Base-by-base conservation (phyloP, 2,113 vertebrate species). In the Entosphenus tridentatus region DNA sequence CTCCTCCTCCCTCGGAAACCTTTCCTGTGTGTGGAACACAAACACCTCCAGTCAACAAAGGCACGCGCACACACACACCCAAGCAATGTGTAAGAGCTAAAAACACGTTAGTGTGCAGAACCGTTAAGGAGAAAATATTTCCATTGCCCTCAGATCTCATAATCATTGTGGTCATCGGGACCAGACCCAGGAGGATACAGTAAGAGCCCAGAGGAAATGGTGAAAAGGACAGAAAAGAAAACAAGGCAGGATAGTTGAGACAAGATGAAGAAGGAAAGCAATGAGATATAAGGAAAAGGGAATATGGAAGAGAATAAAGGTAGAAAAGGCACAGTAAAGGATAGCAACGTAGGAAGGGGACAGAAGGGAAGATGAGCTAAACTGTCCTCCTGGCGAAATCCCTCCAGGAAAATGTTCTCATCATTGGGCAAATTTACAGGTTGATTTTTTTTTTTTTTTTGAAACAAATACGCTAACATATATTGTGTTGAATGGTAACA, bases 111-210 rank as follows among this genome's bases (percentile, higher is more conserved):
- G 6, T 39, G 5, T 39, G 39, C 39, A 39, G 39, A 39, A 39
- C 39, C 39, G 6, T 39, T 39, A 39, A 39, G 39, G 39, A 39
- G 39, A 39, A 39, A 39, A 39, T 39, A 39, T 39, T 39, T 39
- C 39, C 39, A 39, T 39, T 65, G 62, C 62, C 62, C 62, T 65
- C 62, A 65, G 62, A 65, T 65, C 62, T 65, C 62, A 65, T 65
- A 65, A 65, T 65, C 62, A 16, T 65, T 65, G n/a, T 16, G 10
- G 21, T 65, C 62, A 65, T 16, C 62, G 21, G 62, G 62, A 65
- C 62, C 62, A 65, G 62, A n/a, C 62, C 62, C 39, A 39, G 39
- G 39, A 39, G 39, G 39, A 39, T 39, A 39, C 39, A 39, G 39
- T 39, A 65, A 21, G 62, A 65, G 62, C 62, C 10, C n/a, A 65